A percentile compares a stretch with the other conserved stretches of the same genome.
Conservation (phyloP, 1,140 invertebrate genomes). For the Monomorium pharaonis region DNA sequence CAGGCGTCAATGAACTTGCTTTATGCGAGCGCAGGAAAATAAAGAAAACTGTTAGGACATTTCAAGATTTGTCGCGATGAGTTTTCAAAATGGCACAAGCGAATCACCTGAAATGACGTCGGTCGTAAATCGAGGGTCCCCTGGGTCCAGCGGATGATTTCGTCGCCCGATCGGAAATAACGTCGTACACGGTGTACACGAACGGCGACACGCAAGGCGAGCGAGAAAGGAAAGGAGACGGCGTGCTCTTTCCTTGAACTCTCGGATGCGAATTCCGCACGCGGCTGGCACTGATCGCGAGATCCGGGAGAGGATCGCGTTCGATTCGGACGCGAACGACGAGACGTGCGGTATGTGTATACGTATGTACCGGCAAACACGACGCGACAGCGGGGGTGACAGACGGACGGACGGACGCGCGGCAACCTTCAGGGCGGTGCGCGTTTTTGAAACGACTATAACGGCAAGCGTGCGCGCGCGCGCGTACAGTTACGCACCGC, state of each 20-base stretch:
- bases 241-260: constrained; percentile 5
- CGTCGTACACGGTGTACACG: too few relatives aligned
- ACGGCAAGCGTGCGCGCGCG: not conserved
- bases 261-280: not conserved
- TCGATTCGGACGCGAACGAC: constrained; percentile 17
- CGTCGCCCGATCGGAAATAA: not conserved
- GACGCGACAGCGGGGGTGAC: not conserved
- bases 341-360: too few relatives aligned
- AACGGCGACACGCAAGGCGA: not conserved
- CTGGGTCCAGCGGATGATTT: not conserved
- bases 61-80: not conserved
- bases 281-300: not conserved
- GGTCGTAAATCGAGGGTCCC: not conserved
- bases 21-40: not conserved
- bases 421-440: constrained; percentile 4
- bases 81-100: not conserved
- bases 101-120: not conserved
- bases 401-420: constrained; percentile 41
- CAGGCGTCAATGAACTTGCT: not conserved
- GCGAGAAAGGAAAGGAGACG: constrained; percentile 1
- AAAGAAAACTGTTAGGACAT: not conserved
- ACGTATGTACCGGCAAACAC: constrained; percentile 10
- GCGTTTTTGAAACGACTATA: not conserved
- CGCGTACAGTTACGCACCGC: not conserved
- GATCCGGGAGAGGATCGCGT: not conserved